Conservation (phyloP, 2,797 vertebrate species). For the Miichthys miiuy region DNA sequence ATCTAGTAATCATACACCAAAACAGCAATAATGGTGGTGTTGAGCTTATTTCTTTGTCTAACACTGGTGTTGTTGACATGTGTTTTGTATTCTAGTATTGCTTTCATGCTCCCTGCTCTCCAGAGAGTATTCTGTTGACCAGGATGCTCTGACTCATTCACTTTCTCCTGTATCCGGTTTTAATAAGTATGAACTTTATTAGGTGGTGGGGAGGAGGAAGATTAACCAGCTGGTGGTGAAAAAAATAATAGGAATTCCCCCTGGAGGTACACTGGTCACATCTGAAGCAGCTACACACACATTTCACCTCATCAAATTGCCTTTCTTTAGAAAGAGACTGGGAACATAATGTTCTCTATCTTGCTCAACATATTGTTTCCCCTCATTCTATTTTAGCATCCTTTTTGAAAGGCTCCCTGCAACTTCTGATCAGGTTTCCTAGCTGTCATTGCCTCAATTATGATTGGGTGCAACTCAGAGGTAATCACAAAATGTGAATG, state of each 20-base stretch:
- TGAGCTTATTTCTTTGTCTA: neutral
- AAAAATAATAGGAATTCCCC: slow-evolving; percentile 48
- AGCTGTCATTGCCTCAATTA: slow-evolving; percentile 61
- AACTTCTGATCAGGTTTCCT: slow-evolving; percentile 32
- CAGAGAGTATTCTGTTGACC: slow-evolving; percentile 24
- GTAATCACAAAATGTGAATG: slow-evolving; percentile 50
- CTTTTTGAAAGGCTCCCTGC: slow-evolving; percentile 23
- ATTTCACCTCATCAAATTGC: slow-evolving; percentile 56
- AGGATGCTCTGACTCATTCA: slow-evolving; percentile 20
- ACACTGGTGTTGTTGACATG: neutral
- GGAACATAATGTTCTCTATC: slow-evolving; percentile 51
- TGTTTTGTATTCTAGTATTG: slow-evolving; percentile 8
- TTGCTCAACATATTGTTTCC: slow-evolving; percentile 53
- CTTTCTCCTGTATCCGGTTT: slow-evolving; percentile 33
- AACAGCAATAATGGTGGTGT: neutral
- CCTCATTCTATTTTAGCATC: slow-evolving; percentile 26
- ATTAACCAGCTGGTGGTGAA: slow-evolving; percentile 48
- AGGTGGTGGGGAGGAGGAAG: slow-evolving; percentile 35
- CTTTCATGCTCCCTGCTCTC: slow-evolving; percentile 3
- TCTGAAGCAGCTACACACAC: slow-evolving; percentile 52
- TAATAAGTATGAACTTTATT: slow-evolving; percentile 61
- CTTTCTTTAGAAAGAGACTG: slow-evolving; percentile 41
- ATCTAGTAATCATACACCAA: neutral
- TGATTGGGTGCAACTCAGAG: slow-evolving; percentile 56
- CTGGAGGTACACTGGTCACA: slow-evolving; percentile 50